Base-by-base conservation (phyloP, 1,140 invertebrate species). In the Diorhabda elongata region DNA sequence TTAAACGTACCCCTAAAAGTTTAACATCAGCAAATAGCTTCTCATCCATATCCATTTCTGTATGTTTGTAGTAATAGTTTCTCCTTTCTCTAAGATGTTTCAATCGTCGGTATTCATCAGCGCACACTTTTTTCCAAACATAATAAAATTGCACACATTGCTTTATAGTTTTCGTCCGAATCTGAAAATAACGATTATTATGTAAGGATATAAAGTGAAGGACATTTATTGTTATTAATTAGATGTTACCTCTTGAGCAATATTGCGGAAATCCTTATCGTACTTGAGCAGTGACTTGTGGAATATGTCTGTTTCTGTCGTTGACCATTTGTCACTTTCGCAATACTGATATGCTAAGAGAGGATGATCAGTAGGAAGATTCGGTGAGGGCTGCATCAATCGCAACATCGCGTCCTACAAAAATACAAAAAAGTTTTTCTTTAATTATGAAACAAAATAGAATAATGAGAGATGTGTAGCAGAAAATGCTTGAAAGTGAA, bases 61-160 rank as follows among this genome's bases (percentile, higher is more conserved):
- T 62, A 52, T 57, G 67, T 58, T 73, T 75, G 4, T 59, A 66
- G 44, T 73, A 68, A 44, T 66, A 72, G 9, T 71, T 65, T 59
- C 72, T 75, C 59, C 72, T 69, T 64, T 80, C 77, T 58, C 76
- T 73, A 7, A 74, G 61, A 42, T 74, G 69, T 71, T 90, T 83
- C 44, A 92, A 77, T 70, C 86, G 84, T 76, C 88, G 87, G 77
- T 93, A 92, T 74, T 93, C 94, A 79, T 96, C 92, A 65, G 92
- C 90, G 74, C 94, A 96, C 9, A 95, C 88, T 83, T 96, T 96
- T 83, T 99, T 99, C 97, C 97, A 99, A 74, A 98, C 88, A 81
- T 99, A 98, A 82, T 99, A 99, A 83, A 98, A 98, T 84, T 97
- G 94, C 74, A 98, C 87, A 84, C 97, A 98, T 78, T 98, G 94